These are phyloP conservation scores for Telenomus remus DNA, from an alignment of 1,140 invertebrate species.

Conservation along the genomic window DNA sequence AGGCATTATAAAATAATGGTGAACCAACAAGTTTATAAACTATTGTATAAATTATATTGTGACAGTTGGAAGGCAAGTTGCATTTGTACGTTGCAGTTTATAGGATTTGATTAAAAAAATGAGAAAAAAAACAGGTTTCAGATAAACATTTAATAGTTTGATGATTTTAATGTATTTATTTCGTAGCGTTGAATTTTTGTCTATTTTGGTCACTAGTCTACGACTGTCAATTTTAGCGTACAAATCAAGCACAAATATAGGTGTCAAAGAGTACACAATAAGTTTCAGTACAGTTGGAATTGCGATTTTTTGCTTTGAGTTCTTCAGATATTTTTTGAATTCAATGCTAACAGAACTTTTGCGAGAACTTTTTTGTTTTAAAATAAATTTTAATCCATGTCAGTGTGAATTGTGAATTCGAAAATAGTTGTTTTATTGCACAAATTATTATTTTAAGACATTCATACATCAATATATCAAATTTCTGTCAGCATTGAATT, in stretches of 20 bases:
- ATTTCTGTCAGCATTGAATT: no score
- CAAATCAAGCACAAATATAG: slow-evolving; percentile 32
- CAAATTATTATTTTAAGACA: no score
- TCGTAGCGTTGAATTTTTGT: neutral
- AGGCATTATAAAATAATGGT: no score
- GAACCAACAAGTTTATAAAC: slow-evolving; percentile 6
- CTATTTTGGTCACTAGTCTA: slow-evolving; percentile 20
- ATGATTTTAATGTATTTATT: slow-evolving; percentile 20
- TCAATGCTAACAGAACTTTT: no score
- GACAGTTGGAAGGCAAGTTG: slow-evolving; percentile 12
- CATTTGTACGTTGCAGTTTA: slow-evolving; percentile 14
- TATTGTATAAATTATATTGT: slow-evolving; percentile 27
- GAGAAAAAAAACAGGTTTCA: slow-evolving; percentile 12
- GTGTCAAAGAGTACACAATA: slow-evolving; percentile 31
- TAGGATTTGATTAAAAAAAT: slow-evolving; percentile 11
- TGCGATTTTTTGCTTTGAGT: slow-evolving; percentile 8
- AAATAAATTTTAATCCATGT: no score
- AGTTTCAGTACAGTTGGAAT: slow-evolving; percentile 39
- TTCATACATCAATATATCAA: no score
- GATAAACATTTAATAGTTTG: slow-evolving; percentile 19
- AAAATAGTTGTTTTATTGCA: no score
- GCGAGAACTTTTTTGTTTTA: no score
- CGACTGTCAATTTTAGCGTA: slow-evolving; percentile 48
- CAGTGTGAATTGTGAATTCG: no score
- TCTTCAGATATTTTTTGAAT: neutral